phyloP scores from a whole-genome alignment of 2,113 vertebrate genomes.

The Cheilinus undulatus region DNA sequence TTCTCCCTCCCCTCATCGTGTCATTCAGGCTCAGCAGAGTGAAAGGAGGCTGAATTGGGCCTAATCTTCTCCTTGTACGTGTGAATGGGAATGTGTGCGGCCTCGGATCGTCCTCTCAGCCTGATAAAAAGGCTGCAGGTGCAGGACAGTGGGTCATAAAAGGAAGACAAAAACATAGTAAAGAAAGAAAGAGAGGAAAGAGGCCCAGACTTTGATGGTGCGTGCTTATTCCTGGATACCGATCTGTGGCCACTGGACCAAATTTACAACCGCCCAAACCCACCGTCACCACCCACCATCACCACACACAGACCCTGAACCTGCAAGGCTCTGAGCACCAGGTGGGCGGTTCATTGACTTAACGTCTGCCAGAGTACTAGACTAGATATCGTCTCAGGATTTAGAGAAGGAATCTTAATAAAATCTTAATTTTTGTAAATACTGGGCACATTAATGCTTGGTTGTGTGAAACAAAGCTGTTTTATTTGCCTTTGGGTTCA shows the following conservation, averaged over 20 bases:
- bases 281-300: background rate
- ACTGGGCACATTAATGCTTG: too few relatives aligned
- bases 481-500: too few relatives aligned
- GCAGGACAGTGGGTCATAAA: conserved; percentile 64
- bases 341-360: background rate
- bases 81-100: conserved; percentile 82
- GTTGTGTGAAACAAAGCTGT: too few relatives aligned
- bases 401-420: too few relatives aligned
- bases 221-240: conserved; percentile 5
- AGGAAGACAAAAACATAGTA: background rate
- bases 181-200: background rate
- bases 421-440: too few relatives aligned
- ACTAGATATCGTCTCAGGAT: background rate
- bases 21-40: conserved; percentile 16
- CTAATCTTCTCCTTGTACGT: conserved; percentile 84
- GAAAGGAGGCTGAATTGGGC: conserved; percentile 73
- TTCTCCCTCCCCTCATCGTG: conserved; percentile 4
- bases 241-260: background rate
- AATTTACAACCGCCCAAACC: conserved; percentile 8
- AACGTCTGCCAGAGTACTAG: background rate
- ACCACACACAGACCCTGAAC: background rate
- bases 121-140: conserved; percentile 88
- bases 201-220: background rate
- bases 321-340: background rate
- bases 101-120: conserved; percentile 79